Evolutionary conservation across 2,888 invertebrate genomes (phyloP).

Genomic region (Lampropteryx suffumata): DNA sequence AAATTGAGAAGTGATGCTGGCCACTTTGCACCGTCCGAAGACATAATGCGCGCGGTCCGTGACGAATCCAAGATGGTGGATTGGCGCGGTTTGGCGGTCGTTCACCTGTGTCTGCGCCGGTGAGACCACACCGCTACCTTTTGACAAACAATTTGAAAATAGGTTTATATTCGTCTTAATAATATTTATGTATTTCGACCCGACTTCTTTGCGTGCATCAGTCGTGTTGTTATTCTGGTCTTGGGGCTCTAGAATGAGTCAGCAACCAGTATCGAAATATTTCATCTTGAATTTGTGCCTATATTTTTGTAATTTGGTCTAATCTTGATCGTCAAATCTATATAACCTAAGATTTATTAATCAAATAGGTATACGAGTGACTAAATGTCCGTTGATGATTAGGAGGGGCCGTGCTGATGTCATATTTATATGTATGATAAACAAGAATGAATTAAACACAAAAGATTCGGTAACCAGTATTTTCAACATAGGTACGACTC

Average conservation of each 20-base stretch:
- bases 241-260: neutral
- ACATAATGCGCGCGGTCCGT: slow-evolving; percentile 74
- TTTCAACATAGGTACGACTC: too few relatives aligned
- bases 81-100: slow-evolving; percentile 78
- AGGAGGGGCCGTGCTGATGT: too few relatives aligned
- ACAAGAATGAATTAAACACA: too few relatives aligned
- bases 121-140: slow-evolving; percentile 57
- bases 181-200: too few relatives aligned
- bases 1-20: slow-evolving; percentile 43
- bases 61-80: slow-evolving; percentile 78
- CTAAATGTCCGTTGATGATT: too few relatives aligned
- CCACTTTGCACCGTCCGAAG: slow-evolving; percentile 57
- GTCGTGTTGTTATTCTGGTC: neutral
- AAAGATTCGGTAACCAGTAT: too few relatives aligned
- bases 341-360: too few relatives aligned
- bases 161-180: slow-evolving; percentile 20
- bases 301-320: too few relatives aligned
- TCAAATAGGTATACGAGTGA: too few relatives aligned
- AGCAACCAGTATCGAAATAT: slow-evolving; percentile 6
- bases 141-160: slow-evolving; percentile 50
- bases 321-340: neutral
- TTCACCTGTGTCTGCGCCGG: slow-evolving; percentile 65
- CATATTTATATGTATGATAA: too few relatives aligned
- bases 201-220: neutral
- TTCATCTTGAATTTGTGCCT: neutral